Evolutionary conservation across 1,140 invertebrate species (phyloP), one percentile per base, ranked within the genome.

Genomic region (Drosophila athabasca): DNA sequence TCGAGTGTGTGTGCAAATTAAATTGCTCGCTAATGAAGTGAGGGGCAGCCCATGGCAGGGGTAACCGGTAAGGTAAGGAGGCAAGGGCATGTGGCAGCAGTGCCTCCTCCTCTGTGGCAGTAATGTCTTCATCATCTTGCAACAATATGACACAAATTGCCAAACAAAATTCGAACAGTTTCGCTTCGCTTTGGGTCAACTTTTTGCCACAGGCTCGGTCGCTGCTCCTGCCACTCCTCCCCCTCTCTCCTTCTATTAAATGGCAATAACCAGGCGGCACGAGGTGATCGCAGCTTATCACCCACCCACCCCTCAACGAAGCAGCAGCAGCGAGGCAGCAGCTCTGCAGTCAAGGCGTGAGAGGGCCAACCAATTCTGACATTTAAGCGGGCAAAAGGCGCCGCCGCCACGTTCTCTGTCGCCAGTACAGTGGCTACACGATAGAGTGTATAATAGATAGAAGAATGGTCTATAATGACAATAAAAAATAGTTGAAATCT

Each of bases 11-110:
- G 83, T 88, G 76, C 83, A 88, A 88, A 88, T 87, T 82, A 81
- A 87, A 87, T 88, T 89, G 79, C 79, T 79, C 83, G 84, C 79
- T 88, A 89, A 88, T 88, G 84, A 87, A 87, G 83, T 87, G 49
- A 48, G 71, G 55, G 48, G 46, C 52, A 43, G 13, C 39, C 9
- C 19, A 3, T 2, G 15, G 9, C 29, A 19, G n/a, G 24, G 26
- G 22, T 17, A 48, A 31, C 31, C n/a, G 22, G 45, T 44, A 11
- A 11, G 7, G 53, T 4, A 24, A 24, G 22, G 22, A 24, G 26
- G 45, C 39, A 24, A 6, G 51, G 29, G 26, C 8, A 31, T 8
- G 8, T 19, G 17, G 17, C 17, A 19, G 17, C 8, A 13, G 54
- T 35, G 8, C 17, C 22, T 31, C 9, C 46, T 60, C 7, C 29